Evolutionary conservation across 1,140 invertebrate species (phyloP).

Genomic region (Brachionus calyciflorus): DNA sequence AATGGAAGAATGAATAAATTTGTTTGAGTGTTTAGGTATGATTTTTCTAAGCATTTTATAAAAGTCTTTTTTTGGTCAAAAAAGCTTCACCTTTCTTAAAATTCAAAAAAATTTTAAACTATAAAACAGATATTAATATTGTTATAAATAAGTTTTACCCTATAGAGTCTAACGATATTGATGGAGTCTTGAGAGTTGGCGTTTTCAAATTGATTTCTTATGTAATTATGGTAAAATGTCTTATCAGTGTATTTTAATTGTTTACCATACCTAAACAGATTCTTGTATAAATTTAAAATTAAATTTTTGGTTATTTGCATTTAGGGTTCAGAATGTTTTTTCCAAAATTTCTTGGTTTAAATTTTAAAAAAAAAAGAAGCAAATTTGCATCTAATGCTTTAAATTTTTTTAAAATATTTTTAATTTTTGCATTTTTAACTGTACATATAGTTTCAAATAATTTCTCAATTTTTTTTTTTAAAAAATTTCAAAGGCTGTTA

Average conservation of each 20-base stretch:
- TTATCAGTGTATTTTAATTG: conserved; percentile 43
- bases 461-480: no score
- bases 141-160: neutral
- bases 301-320: conserved; percentile 13
- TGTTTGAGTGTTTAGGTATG: neutral
- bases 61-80: conserved; percentile 26
- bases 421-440: no score
- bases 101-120: neutral
- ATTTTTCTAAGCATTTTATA: conserved; percentile 5
- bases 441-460: no score
- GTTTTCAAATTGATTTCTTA: conserved; percentile 32
- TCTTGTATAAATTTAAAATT: conserved; percentile 40
- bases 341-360: no score
- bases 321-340: no score
- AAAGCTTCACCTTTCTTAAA: conserved; percentile 46
- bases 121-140: neutral
- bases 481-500: no score
- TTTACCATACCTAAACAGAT: conserved; percentile 34
- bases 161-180: conserved; percentile 15
- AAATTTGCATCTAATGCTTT: neutral
- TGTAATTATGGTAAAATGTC: conserved; percentile 17
- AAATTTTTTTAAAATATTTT: no score
- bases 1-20: neutral
- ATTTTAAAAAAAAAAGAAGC: neutral
- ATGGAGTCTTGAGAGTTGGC: neutral